Evolutionary conservation across 2,888 invertebrate genomes (phyloP), one percentile per base, ranked within the genome.

Genomic region (Pemphredon lugubris): DNA sequence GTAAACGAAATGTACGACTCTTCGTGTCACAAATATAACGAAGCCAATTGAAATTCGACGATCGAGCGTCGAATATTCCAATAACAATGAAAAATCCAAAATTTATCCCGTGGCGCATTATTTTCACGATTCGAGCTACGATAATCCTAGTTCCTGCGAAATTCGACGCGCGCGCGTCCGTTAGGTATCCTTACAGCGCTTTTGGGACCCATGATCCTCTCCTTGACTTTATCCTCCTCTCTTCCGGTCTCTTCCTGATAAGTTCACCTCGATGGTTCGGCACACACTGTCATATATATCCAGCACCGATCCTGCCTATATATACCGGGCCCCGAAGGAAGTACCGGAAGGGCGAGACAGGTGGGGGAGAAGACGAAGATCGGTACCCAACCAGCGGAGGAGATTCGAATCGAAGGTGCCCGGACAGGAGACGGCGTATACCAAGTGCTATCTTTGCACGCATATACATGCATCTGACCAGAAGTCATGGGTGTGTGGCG

Each of bases 201-300:
- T 68, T 76, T 73, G 48, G 73, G 50, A 68, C 79, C 80, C 86
- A 86, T 86, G 67, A 48, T 78, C 45, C 23, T 37, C 47, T 44
- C 42, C 42, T 16, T 45, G 51, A 18, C 34, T 26, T 47, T 30
- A 39, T 42, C 39, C 34, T 42, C 39, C 39, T 44, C 53, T 53
- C 57, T 44, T 58, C 50, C 44, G 37, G 42, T 37, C 53, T 64
- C 60, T 59, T 73, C 51, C 53, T 44, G 57, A 21, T 73, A 68
- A 66, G 60, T 68, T 64, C 70, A 37, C 59, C 37, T 47, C 72
- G 58, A 42, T 65, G 59, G 59, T 14, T 50, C 53, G 66, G 58
- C 40, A 82, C 77, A 83, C 81, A 88, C 89, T 88, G 86, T 85
- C 83, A 87, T 85, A 87, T 86, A 87, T 86, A 87, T 84, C 83